Base-by-base conservation (phyloP, 2,888 invertebrate species). In the Ennomos erosarius region DNA sequence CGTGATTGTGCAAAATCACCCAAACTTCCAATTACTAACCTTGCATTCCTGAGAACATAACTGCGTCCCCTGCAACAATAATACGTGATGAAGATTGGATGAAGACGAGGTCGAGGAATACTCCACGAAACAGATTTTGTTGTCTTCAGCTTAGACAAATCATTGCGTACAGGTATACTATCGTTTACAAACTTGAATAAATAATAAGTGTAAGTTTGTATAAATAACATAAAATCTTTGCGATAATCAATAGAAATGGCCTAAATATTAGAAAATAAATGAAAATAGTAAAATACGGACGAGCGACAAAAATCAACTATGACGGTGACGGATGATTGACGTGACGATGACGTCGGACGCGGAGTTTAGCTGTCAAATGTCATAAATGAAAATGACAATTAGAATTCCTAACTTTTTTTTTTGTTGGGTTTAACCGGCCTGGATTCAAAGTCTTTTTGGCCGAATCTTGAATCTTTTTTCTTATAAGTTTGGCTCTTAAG, bases 21-120 rank as follows among this genome's bases (percentile, higher is more conserved):
- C 1, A 45, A 34, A 13, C 13, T 4, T 10, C 13, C 0, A 78
- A 10, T 8, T 35, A 81, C 93, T 84, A 80, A 94, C 94, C 94
- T 87, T 94, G 94, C 86, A 93, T 92, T 67, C 94, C 94, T 71
- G 93, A 91, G 79, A 94, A 94, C 73, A 94, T 85, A 60, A 94
- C 93, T 55, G 94, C 92, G 93, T 94, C 95, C 94, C 93, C 87
- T 94, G 93, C 55, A 88, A 92, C 85, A 87, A 85, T 50, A 76
- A 76, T 75, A 73, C 49, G 52, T 55, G 52, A 53, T 56, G 46
- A 56, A 51, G 46, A 55, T 6, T 3, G 6, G 52, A 53, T 56
- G 46, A 56, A 51, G 46, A 55, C 26, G 26, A 26, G 26, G 26
- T 16, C 36, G 16, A 43, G 16, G 9, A 34, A 38, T 26, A 36